Percentiles rank a stretch among this genome's conserved stretches.
Evolutionary conservation across 1,140 invertebrate species (phyloP).

Genomic region (Triops cancriformis): DNA sequence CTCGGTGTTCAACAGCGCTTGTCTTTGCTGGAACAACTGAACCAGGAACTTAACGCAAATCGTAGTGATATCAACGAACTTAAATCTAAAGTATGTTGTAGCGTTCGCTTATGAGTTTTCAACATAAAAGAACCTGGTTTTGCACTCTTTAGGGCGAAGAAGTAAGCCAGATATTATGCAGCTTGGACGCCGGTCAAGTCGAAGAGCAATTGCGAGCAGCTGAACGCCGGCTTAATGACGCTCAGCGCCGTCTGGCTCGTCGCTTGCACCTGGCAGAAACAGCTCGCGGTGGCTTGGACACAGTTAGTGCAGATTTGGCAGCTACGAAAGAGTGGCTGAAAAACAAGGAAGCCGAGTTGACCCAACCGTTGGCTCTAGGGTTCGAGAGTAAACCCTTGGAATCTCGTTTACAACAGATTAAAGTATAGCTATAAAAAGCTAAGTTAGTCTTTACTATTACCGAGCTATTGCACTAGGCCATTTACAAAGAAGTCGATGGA

Average conservation of each 20-base stretch:
- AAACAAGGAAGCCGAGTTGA: conserved; percentile 51
- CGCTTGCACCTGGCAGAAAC: conserved; percentile 46
- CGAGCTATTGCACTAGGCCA: conserved; percentile 39
- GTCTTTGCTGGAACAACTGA: conserved; percentile 56
- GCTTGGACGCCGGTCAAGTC: conserved; percentile 78
- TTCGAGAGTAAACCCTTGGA: conserved; percentile 65
- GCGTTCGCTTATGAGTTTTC: conserved; percentile 45
- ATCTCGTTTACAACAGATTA: conserved; percentile 57
- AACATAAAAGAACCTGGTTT: conserved; percentile 29
- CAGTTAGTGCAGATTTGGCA: conserved; percentile 44
- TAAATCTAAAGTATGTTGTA: conserved; percentile 44
- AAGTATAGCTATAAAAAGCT: conserved; percentile 38
- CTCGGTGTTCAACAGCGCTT: conserved; percentile 70
- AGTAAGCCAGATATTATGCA: conserved; percentile 42
- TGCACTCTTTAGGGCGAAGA: conserved; percentile 30
- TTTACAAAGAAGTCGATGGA: conserved; percentile 72
- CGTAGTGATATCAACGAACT: conserved; percentile 36
- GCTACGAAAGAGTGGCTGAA: conserved; percentile 64
- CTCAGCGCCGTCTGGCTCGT: conserved; percentile 69
- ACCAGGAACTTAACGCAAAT: conserved; percentile 52
- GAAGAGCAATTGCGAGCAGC: conserved; percentile 79
- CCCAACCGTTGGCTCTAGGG: conserved; percentile 54
- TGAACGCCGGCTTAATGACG: conserved; percentile 70
- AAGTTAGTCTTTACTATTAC: conserved; percentile 4
- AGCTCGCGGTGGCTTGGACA: conserved; percentile 61